These are phyloP conservation scores for Sialis fuliginosa DNA, from an alignment of 2,888 invertebrate genomes.

Conservation along the genomic window DNA sequence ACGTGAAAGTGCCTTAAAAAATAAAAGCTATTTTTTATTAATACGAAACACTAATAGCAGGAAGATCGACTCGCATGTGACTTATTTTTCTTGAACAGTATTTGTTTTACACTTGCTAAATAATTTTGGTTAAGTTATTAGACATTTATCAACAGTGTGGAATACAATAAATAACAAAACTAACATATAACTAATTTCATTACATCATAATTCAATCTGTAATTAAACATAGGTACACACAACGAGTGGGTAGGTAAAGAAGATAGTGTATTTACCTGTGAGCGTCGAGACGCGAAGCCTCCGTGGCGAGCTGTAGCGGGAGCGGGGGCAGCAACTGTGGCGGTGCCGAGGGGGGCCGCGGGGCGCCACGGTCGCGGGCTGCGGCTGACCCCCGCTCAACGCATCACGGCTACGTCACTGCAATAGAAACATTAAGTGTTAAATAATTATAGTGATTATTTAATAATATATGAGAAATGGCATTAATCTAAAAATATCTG, in stretches of 20 bases:
- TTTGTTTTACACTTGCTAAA: no score
- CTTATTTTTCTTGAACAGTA: no score
- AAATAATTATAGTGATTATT: no score
- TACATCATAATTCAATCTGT: neutral
- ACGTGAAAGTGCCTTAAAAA: no score
- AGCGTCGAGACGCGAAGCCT: neutral
- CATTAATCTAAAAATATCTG: no score
- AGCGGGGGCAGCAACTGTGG: neutral
- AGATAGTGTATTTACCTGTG: neutral
- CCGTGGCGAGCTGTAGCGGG: neutral
- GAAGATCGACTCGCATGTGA: no score
- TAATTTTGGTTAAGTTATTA: no score
- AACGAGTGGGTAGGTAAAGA: neutral
- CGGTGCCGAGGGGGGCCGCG: neutral
- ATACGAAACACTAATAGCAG: no score
- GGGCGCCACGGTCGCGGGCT: neutral
- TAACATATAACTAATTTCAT: neutral
- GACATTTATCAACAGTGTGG: no score
- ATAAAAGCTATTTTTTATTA: no score
- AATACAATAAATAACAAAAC: neutral
- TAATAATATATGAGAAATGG: no score
- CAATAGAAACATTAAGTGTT: neutral
- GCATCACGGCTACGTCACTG: slow-evolving; percentile 1
- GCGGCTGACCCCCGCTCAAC: slow-evolving; percentile 1
- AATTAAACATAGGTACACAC: no score